Percentiles rank a stretch among this genome's conserved stretches.
phyloP scores from a whole-genome alignment of 2,888 invertebrate genomes.

The Molorchus minor region DNA sequence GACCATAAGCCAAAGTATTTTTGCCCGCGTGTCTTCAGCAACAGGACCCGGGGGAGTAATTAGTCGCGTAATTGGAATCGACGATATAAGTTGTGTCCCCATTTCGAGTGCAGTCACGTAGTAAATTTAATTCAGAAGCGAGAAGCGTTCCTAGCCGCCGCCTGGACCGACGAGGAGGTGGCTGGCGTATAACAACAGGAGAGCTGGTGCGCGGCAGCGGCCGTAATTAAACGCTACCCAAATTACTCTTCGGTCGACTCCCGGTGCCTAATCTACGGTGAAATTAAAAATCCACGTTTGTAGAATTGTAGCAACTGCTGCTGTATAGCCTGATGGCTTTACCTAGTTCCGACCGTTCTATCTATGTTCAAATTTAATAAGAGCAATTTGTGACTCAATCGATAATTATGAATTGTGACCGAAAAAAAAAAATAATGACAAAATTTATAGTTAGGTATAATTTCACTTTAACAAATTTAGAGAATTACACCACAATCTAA shows the following conservation, averaged over 20 bases:
- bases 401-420: too few relatives aligned
- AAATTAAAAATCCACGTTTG: constrained; percentile 37
- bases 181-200: constrained; percentile 9
- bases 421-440: too few relatives aligned
- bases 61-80: constrained; percentile 32
- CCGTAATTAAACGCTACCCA: constrained; percentile 39
- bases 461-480: too few relatives aligned
- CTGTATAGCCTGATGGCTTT: too few relatives aligned
- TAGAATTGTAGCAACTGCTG: constrained; percentile 18
- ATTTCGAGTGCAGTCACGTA: constrained; percentile 58
- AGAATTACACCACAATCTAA: too few relatives aligned
- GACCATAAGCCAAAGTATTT: neutral
- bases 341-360: too few relatives aligned
- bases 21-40: constrained; percentile 17
- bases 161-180: constrained; percentile 10
- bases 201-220: constrained; percentile 19
- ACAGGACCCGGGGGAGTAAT: constrained; percentile 22
- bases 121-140: constrained; percentile 57
- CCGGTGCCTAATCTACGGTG: constrained; percentile 34
- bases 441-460: too few relatives aligned
- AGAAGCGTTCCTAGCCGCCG: constrained; percentile 28
- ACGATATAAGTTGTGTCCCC: constrained; percentile 32
- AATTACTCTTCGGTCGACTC: constrained; percentile 35
- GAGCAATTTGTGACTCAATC: too few relatives aligned
- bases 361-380: too few relatives aligned